Evolutionary conservation across 2,888 invertebrate species (phyloP).

Genomic region (Serrognathus titanus): DNA sequence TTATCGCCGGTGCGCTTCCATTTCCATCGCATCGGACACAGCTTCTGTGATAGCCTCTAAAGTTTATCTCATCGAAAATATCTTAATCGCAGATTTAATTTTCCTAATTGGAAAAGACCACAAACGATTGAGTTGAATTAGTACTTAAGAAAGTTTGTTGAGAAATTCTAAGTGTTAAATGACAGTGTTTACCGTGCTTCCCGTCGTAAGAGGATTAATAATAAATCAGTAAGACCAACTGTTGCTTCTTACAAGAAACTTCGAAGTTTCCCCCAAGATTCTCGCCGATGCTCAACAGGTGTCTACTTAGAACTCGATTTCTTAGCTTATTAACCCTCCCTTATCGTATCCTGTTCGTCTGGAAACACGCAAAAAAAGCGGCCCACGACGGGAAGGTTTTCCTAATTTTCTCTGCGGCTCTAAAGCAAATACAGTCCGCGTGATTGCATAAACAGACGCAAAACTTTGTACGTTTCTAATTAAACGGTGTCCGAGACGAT

Average conservation of each 20-base stretch:
- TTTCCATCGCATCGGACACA: not conserved
- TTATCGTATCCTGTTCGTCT: no score
- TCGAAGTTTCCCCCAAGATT: constrained; percentile 20
- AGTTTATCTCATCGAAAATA: not conserved
- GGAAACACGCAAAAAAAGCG: no score
- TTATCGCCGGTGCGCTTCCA: constrained; percentile 15
- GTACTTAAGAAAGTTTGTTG: not conserved
- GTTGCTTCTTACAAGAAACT: constrained; percentile 27
- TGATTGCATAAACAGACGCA: constrained; percentile 24
- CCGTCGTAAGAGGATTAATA: constrained; percentile 12
- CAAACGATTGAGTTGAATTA: not conserved
- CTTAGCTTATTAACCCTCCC: constrained; percentile 20
- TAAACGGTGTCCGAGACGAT: constrained; percentile 27
- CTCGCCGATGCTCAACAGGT: constrained; percentile 29
- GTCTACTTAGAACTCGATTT: constrained; percentile 28
- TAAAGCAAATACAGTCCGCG: constrained; percentile 7
- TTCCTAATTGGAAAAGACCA: not conserved
- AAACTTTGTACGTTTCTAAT: constrained; percentile 23
- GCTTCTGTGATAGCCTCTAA: not conserved
- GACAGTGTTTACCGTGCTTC: not conserved
- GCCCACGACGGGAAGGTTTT: no score
- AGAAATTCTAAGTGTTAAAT: not conserved
- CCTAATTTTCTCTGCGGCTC: not conserved
- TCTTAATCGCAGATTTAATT: not conserved
- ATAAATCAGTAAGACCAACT: constrained; percentile 29